These are phyloP conservation scores for Criorhina ranunculi DNA, from an alignment of 2,888 invertebrate genomes.

Conservation along the genomic window DNA sequence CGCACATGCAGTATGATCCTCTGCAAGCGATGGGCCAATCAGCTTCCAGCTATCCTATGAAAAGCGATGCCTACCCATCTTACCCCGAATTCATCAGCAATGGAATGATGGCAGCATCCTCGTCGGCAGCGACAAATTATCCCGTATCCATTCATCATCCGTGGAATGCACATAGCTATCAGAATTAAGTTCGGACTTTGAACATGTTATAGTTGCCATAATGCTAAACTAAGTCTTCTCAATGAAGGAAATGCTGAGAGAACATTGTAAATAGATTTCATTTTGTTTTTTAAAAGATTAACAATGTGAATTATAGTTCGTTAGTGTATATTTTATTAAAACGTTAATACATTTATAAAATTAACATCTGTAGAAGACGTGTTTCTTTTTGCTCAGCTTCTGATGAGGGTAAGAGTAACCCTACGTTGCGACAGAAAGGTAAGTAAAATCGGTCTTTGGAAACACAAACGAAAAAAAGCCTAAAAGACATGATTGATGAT, in stretches of 20 bases:
- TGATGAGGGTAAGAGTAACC: too few species aligned
- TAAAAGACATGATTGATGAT: too few species aligned
- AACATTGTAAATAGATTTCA: conserved; percentile 41
- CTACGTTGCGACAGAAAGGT: too few species aligned
- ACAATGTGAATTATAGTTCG: conserved; percentile 48
- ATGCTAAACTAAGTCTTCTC: conserved; percentile 64
- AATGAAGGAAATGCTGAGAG: conserved; percentile 24
- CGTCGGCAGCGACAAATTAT: conserved; percentile 62
- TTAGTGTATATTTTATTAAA: conserved; percentile 73
- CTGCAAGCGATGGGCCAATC: conserved; percentile 62
- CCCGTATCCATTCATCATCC: conserved; percentile 65
- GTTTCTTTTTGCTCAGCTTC: too few species aligned
- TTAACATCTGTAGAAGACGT: background rate
- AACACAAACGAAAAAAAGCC: too few species aligned
- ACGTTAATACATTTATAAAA: conserved; percentile 74
- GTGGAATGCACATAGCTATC: conserved; percentile 67
- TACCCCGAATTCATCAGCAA: conserved; percentile 75
- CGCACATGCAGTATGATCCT: conserved; percentile 70
- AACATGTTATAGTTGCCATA: conserved; percentile 62
- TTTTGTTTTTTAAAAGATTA: conserved; percentile 36
- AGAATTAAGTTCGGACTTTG: conserved; percentile 43
- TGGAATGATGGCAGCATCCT: conserved; percentile 58
- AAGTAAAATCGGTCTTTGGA: too few species aligned
- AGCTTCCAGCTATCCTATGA: conserved; percentile 54
- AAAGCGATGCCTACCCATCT: conserved; percentile 55